Conservation (phyloP, 1,140 invertebrate genomes). For the Grapholita molesta region DNA sequence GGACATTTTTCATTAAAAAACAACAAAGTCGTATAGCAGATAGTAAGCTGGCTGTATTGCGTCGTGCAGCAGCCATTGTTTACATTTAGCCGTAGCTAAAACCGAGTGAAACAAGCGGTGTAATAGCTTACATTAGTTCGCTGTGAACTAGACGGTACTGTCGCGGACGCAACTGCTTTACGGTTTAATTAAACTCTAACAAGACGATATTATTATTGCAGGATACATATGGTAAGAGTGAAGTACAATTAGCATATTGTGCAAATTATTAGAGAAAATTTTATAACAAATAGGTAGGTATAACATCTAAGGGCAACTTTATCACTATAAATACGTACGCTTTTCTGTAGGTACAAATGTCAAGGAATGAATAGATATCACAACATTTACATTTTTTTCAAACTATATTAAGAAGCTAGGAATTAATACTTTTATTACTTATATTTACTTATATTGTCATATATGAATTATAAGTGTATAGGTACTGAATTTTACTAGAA, state of each 20-base stretch:
- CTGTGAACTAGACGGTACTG: constrained; percentile 19
- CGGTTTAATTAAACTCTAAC: constrained; percentile 17
- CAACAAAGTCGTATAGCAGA: not conserved
- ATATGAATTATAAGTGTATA: too few species aligned
- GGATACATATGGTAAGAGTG: not conserved
- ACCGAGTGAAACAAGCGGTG: constrained; percentile 22
- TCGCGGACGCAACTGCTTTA: constrained; percentile 17
- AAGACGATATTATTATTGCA: not conserved
- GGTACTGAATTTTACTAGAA: too few species aligned
- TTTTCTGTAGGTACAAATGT: too few species aligned
- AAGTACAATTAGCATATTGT: not conserved
- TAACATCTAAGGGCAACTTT: too few species aligned
- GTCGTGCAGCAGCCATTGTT: not conserved
- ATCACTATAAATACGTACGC: too few species aligned
- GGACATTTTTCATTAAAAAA: not conserved
- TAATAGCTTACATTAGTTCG: constrained; percentile 39
- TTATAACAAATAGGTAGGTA: too few species aligned
- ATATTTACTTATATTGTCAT: too few species aligned
- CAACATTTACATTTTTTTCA: too few species aligned
- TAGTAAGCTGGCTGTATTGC: constrained; percentile 10
- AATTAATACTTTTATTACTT: too few species aligned
- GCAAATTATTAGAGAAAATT: not conserved
- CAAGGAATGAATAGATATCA: too few species aligned
- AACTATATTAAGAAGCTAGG: too few species aligned
- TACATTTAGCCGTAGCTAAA: constrained; percentile 11